These are phyloP conservation scores for Theristus sp. DNA, from an alignment of 2,888 invertebrate species.

Conservation along the genomic window DNA sequence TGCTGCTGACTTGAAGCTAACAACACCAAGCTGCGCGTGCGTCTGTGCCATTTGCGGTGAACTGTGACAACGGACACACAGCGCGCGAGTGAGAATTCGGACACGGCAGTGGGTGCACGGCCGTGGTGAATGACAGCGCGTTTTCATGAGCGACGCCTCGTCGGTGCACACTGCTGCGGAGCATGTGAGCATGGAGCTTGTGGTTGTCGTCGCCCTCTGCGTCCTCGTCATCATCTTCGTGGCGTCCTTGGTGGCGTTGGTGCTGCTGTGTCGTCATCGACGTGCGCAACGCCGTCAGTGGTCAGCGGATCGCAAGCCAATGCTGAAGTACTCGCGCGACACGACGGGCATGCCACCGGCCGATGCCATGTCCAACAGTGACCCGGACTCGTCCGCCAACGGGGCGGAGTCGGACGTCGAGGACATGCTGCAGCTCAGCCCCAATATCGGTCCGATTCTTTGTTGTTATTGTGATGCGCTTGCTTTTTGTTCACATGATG, in stretches of 20 bases:
- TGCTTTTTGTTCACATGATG: too few species aligned
- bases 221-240: slow-evolving; percentile 49
- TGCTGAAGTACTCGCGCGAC: slow-evolving; percentile 7
- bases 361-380: not conserved
- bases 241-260: slow-evolving; percentile 45
- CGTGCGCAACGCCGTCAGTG: not conserved
- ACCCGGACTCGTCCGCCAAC: too few species aligned
- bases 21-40: too few species aligned
- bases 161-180: too few species aligned
- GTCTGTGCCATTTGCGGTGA: too few species aligned
- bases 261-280: slow-evolving; percentile 42
- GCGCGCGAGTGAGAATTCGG: too few species aligned
- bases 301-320: slow-evolving; percentile 2
- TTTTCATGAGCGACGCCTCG: not conserved
- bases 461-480: too few species aligned
- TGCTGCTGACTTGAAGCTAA: too few species aligned
- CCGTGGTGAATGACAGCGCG: too few species aligned
- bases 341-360: not conserved
- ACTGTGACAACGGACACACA: too few species aligned
- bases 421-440: slow-evolving; percentile 18
- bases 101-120: too few species aligned
- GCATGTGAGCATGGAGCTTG: slow-evolving; percentile 44
- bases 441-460: slow-evolving; percentile 15
- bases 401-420: slow-evolving; percentile 16
- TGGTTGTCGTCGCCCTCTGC: slow-evolving; percentile 48